Evolutionary conservation across 1,140 invertebrate species (phyloP), one percentile per base, ranked within the genome.

Genomic region (Hyposmocoma kahamanoa): DNA sequence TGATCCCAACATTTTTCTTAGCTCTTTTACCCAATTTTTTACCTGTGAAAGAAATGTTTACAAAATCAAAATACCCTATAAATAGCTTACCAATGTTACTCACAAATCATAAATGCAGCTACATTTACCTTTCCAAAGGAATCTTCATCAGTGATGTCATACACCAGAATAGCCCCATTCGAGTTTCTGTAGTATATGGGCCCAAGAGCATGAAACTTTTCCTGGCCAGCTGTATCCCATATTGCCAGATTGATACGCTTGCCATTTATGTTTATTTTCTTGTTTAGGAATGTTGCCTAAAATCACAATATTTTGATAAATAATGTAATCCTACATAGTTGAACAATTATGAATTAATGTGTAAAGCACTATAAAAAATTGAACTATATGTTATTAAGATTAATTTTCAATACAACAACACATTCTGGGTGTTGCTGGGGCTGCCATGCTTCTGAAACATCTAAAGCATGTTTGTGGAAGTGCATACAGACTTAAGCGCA

Each of bases 171-270:
- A 38, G 98, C 98, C 60, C 98, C 98, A 88, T 99, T 96, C 9
- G 97, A 98, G 76, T 97, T 97, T 61, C 98, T 88, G 84, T 99
- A 99, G 84, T 99, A 99, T 62, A 99, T 98, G 26, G 96, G 96
- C 11, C 96, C 97, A 28, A 99, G 75, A 0, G 98, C 97, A 88
- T 99, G 98, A 75, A 99, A 99, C 58, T 94, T 92, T 67, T 93
- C 93, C 76, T 99, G 97, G 0, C 98, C 98, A 32, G 98, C 98
- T 6, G 98, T 99, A 73, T 99, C 98, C 97, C 98, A 99, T 67
- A 99, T 99, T 1, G 96, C 93, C 15, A 99, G 84, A 71, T 97
- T 97, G 6, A 98, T 92, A 67, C 95, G 86, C 71, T 96, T 94
- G 0, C 94, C 95, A 79, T 94, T 93, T 46, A 99, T 76, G 68